These are phyloP conservation scores for Pachypanchax playfairii DNA, from an alignment of 2,113 vertebrate genomes.

Conservation along the genomic window DNA sequence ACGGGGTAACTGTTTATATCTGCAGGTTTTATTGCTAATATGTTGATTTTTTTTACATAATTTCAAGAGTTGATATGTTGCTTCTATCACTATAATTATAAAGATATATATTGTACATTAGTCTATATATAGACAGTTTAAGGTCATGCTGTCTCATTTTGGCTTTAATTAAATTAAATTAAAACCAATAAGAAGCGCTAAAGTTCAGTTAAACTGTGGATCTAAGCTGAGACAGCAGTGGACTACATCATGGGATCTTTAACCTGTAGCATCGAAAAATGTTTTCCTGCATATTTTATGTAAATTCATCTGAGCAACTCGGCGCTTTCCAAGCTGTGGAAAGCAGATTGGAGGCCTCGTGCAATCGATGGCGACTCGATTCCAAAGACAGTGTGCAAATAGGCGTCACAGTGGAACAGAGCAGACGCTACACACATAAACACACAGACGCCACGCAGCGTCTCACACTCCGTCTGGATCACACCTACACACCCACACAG, in stretches of 20 bases:
- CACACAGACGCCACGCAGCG: constrained; percentile 11
- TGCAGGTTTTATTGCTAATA: neutral
- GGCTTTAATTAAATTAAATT: neutral
- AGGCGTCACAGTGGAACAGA: constrained; percentile 30
- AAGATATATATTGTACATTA: neutral
- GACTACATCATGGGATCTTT: constrained; percentile 20
- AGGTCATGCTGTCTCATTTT: neutral
- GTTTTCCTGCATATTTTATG: constrained; percentile 51
- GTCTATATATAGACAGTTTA: neutral
- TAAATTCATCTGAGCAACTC: constrained; percentile 51
- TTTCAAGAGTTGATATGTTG: neutral
- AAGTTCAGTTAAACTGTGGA: constrained; percentile 19
- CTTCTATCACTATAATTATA: neutral
- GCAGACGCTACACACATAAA: constrained; percentile 27
- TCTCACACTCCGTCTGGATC: constrained; percentile 14
- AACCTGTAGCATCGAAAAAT: constrained; percentile 42
- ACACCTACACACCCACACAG: constrained; percentile 19
- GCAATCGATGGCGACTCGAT: constrained; percentile 88
- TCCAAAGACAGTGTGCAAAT: constrained; percentile 40
- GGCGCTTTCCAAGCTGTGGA: constrained; percentile 41
- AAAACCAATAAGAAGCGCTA: neutral
- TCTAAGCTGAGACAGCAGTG: constrained; percentile 39
- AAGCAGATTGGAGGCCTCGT: constrained; percentile 45
- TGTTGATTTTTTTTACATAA: neutral
- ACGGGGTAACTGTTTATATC: constrained; percentile 83